Evolutionary conservation across 2,797 vertebrate species (phyloP).

Genomic region (Eulemur mongoz): DNA sequence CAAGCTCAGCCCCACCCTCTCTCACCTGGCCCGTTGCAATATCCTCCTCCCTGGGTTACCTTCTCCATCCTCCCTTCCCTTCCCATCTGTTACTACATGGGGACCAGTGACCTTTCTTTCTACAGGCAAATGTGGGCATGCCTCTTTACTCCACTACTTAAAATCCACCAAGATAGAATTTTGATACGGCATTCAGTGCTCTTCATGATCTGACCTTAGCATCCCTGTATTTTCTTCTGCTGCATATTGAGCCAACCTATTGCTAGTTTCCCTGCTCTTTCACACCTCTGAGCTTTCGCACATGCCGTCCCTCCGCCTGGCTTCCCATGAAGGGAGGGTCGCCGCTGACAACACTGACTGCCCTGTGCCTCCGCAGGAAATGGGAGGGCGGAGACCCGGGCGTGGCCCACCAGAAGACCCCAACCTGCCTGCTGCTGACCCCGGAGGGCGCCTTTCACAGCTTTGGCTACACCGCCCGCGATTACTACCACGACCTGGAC

Average conservation of each 20-base stretch:
- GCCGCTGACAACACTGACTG: background rate
- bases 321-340: background rate
- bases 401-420: conserved; percentile 98
- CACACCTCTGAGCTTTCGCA: background rate
- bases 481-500: conserved; percentile 96
- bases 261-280: background rate
- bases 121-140: background rate
- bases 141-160: background rate
- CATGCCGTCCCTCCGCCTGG: background rate
- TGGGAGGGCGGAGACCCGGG: conserved; percentile 98
- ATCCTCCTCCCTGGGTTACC: background rate
- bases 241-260: background rate
- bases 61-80: background rate
- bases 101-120: background rate
- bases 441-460: conserved; percentile 95
- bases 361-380: conserved; percentile 85
- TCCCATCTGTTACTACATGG: background rate
- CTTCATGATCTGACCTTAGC: background rate
- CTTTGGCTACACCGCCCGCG: conserved; percentile 95
- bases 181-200: background rate
- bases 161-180: background rate
- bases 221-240: background rate
- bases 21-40: background rate
- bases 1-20: background rate
- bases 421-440: conserved; percentile 94